Conservation (phyloP, 2,888 invertebrate species). For the Myopa testacea region DNA sequence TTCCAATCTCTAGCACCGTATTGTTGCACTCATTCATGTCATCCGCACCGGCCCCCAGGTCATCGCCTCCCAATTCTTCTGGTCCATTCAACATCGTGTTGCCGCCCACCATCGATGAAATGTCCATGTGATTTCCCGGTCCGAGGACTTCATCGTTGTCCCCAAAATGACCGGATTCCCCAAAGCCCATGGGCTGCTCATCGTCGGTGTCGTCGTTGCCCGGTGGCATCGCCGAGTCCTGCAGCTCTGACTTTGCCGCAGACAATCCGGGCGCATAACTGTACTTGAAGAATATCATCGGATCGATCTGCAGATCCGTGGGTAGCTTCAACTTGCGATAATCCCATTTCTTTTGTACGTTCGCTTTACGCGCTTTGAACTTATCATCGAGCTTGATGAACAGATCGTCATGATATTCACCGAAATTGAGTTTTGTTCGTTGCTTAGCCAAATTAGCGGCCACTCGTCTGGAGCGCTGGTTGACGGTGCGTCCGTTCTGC, state of each 20-base stretch:
- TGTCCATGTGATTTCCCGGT: slow-evolving; percentile 36
- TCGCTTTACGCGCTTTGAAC: slow-evolving; percentile 59
- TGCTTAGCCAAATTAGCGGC: slow-evolving; percentile 48
- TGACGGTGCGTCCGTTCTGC: slow-evolving; percentile 26
- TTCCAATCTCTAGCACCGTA: slow-evolving; percentile 67
- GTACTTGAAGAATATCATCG: slow-evolving; percentile 58
- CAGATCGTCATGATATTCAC: slow-evolving; percentile 57
- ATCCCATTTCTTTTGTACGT: slow-evolving; percentile 67
- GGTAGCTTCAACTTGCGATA: slow-evolving; percentile 65
- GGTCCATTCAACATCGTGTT: slow-evolving; percentile 62
- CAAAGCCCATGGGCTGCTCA: slow-evolving; percentile 45
- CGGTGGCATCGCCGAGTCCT: slow-evolving; percentile 26
- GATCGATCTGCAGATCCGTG: slow-evolving; percentile 60
- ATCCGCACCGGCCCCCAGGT: slow-evolving; percentile 50
- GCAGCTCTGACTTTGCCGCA: slow-evolving; percentile 47
- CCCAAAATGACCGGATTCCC: slow-evolving; percentile 52
- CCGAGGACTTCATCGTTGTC: slow-evolving; percentile 49
- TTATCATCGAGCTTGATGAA: slow-evolving; percentile 59
- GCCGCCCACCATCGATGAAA: slow-evolving; percentile 19
- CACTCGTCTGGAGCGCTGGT: slow-evolving; percentile 47
- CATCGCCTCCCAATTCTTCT: slow-evolving; percentile 58
- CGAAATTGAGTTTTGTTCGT: slow-evolving; percentile 58
- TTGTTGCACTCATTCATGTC: slow-evolving; percentile 51
- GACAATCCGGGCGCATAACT: slow-evolving; percentile 60
- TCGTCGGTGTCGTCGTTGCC: slow-evolving; percentile 48